Percentiles rank a stretch among this genome's conserved stretches.
Conservation (phyloP, 2,888 invertebrate species). For the Ochropleura plecta region DNA sequence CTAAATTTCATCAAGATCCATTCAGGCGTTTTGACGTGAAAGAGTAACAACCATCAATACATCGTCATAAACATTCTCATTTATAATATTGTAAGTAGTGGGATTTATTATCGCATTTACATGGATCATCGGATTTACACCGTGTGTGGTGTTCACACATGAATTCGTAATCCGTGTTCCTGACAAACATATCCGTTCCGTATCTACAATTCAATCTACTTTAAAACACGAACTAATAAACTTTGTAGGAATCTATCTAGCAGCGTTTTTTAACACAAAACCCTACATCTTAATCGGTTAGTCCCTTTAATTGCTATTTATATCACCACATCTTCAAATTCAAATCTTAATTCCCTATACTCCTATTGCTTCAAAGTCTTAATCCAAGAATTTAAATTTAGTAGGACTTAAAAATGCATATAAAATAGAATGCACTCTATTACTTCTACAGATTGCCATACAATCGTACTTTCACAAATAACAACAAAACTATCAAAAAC, state of each 20-base stretch:
- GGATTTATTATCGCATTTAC: neutral
- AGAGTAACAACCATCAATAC: too few species aligned
- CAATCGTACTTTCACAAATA: neutral
- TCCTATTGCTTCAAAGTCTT: neutral
- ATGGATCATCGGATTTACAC: too few species aligned
- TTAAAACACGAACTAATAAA: neutral
- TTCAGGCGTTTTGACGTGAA: too few species aligned
- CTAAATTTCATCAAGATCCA: too few species aligned
- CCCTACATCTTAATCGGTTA: neutral
- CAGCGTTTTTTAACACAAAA: neutral
- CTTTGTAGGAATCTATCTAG: neutral
- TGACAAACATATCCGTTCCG: neutral
- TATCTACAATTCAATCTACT: neutral
- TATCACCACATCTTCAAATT: neutral
- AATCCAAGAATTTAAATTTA: neutral
- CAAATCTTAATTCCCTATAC: neutral
- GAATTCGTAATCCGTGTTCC: neutral
- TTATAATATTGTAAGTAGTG: too few species aligned
- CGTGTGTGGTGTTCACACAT: neutral
- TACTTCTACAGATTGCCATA: neutral
- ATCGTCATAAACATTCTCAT: too few species aligned
- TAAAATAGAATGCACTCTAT: neutral
- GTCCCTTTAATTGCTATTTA: neutral
- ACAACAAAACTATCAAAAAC: conserved; percentile 12
- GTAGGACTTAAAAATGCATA: neutral